A percentile compares a stretch with the other conserved stretches of the same genome.
Conservation (phyloP, 2,113 vertebrate genomes). For the Epinephelus lanceolatus region DNA sequence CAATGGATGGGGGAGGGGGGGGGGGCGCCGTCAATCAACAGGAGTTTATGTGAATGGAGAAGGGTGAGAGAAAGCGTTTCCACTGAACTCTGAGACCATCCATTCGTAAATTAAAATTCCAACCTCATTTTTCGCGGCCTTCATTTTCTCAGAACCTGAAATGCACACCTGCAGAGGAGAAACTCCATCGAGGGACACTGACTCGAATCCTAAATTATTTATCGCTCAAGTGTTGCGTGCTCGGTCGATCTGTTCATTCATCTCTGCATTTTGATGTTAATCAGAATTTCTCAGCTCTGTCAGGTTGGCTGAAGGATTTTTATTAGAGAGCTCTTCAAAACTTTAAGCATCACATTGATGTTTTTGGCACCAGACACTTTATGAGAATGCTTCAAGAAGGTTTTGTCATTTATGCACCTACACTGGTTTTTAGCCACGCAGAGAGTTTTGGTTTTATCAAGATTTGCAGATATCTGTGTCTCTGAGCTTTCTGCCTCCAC, state of each 20-base stretch:
- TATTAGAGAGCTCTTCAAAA: not conserved
- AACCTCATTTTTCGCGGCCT: slow-evolving; percentile 10
- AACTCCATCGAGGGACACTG: slow-evolving; percentile 28
- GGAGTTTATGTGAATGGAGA: slow-evolving; percentile 51
- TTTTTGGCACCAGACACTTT: not conserved
- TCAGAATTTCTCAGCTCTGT: not conserved
- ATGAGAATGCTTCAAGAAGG: not conserved
- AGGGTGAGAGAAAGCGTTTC: slow-evolving; percentile 66
- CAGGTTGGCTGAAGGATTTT: not conserved
- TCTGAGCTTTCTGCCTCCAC: not conserved
- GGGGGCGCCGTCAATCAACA: slow-evolving; percentile 46
- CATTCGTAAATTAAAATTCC: slow-evolving; percentile 70
- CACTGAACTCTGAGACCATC: slow-evolving; percentile 62
- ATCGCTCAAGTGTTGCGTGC: not conserved
- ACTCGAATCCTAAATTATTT: slow-evolving; percentile 47
- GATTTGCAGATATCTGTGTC: not conserved
- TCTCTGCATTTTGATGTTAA: not conserved
- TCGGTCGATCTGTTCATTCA: not conserved
- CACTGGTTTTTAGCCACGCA: not conserved
- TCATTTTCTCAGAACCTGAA: slow-evolving; percentile 46
- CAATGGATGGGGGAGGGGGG: slow-evolving; percentile 28
- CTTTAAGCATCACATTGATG: too few species aligned
- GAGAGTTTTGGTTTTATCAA: not conserved
- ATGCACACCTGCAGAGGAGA: slow-evolving; percentile 54
- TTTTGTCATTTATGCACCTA: not conserved